These are phyloP conservation scores for Nematopogon swammerdamellus DNA, from an alignment of 2,888 invertebrate genomes.

Conservation along the genomic window DNA sequence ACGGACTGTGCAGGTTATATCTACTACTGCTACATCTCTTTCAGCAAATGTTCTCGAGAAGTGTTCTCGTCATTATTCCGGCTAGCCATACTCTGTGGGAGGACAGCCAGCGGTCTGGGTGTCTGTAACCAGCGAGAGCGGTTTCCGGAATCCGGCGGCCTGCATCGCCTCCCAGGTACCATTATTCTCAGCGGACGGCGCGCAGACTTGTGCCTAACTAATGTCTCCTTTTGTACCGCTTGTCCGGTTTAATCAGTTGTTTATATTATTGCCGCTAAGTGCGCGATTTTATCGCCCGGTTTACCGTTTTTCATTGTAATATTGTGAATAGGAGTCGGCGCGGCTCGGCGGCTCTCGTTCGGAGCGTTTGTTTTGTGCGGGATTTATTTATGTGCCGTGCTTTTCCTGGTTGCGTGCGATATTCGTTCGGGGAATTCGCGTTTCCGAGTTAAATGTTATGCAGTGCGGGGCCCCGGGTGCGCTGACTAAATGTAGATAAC, in stretches of 20 bases:
- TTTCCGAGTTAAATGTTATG: too few relatives aligned
- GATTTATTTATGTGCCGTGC: background rate
- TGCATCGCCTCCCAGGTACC: constrained; percentile 36
- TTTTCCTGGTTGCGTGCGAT: background rate
- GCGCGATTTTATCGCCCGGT: constrained; percentile 43
- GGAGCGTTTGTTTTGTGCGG: background rate
- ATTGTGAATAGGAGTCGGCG: constrained; percentile 23
- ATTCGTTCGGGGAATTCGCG: background rate
- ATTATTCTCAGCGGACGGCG: constrained; percentile 39
- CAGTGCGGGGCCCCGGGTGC: too few relatives aligned
- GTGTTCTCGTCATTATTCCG: too few relatives aligned
- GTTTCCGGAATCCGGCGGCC: constrained; percentile 17
- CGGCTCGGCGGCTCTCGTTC: constrained; percentile 18
- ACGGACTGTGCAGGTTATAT: too few relatives aligned
- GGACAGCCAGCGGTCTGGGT: too few relatives aligned
- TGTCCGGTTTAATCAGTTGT: constrained; percentile 48
- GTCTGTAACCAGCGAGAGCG: too few relatives aligned
- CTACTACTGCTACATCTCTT: too few relatives aligned
- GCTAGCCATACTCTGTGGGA: too few relatives aligned
- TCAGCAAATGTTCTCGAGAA: too few relatives aligned
- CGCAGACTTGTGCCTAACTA: constrained; percentile 36
- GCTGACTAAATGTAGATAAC: too few relatives aligned
- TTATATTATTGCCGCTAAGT: constrained; percentile 47
- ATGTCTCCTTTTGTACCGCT: constrained; percentile 51
- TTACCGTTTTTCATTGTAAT: constrained; percentile 49